phyloP scores from a whole-genome alignment of 2,113 vertebrate genomes.

The Anolis sagrei region DNA sequence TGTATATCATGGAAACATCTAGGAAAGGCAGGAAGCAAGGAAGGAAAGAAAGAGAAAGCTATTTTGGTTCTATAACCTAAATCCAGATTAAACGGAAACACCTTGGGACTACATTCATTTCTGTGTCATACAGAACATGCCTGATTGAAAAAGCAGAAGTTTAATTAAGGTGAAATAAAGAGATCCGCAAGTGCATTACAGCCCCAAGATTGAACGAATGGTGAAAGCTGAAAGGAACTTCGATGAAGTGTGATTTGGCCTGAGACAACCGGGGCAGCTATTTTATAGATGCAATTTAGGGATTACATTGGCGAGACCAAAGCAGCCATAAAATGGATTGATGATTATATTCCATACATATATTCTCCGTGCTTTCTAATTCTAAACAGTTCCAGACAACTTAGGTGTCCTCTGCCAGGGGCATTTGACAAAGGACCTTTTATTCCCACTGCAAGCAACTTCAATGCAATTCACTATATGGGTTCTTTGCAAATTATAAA shows the following conservation, averaged over 20 bases:
- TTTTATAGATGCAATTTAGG: conserved; percentile 10
- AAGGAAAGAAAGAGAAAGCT: not conserved
- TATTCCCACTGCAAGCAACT: not conserved
- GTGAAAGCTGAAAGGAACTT: not conserved
- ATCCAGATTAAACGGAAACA: not conserved
- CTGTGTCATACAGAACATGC: not conserved
- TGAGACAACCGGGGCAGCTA: not conserved
- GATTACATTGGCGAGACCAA: conserved; percentile 17
- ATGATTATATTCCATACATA: conserved; percentile 7
- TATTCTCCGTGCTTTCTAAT: not conserved
- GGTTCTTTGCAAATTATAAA: not conserved
- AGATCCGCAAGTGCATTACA: not conserved
- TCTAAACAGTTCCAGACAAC: fast-evolving
- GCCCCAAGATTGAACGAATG: not conserved
- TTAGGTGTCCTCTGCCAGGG: not conserved
- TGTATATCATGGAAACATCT: not conserved
- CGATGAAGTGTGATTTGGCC: not conserved
- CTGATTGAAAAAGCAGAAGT: not conserved
- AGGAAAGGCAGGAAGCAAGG: not conserved
- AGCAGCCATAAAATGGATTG: conserved; percentile 3
- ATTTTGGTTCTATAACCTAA: not conserved
- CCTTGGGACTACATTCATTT: not conserved
- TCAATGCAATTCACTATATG: not conserved
- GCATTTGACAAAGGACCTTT: not conserved
- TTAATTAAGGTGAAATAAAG: not conserved